Percentiles rank a stretch among this genome's conserved stretches.
Conservation (phyloP, 2,888 invertebrate genomes). For the Netelia inedita region DNA sequence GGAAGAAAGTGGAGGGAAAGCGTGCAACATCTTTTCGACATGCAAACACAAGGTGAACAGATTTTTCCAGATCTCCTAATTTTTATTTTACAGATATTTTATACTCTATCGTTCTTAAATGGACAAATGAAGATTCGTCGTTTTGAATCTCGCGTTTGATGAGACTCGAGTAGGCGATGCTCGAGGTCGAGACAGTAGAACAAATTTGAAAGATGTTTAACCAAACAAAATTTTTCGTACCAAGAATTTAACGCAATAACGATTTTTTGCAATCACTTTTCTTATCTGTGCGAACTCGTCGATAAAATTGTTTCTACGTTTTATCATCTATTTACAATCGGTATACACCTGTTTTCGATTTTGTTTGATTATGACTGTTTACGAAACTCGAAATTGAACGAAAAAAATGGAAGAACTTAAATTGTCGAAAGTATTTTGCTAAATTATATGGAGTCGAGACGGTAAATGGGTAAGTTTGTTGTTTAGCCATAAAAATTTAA, state of each 20-base stretch:
- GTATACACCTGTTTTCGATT: slow-evolving; percentile 22
- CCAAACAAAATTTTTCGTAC: slow-evolving; percentile 72
- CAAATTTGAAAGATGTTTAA: slow-evolving; percentile 44
- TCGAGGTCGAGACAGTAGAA: slow-evolving; percentile 59
- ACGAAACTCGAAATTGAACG: not conserved
- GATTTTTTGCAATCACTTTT: slow-evolving; percentile 58
- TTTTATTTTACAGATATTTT: slow-evolving; percentile 1
- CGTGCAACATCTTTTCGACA: slow-evolving; percentile 86
- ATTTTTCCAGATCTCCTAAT: slow-evolving; percentile 22
- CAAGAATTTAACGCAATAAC: slow-evolving; percentile 69
- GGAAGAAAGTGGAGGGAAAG: slow-evolving; percentile 87
- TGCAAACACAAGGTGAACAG: slow-evolving; percentile 86
- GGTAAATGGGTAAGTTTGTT: slow-evolving; percentile 67
- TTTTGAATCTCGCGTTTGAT: slow-evolving; percentile 11
- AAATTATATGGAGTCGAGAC: slow-evolving; percentile 49
- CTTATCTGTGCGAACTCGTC: slow-evolving; percentile 6
- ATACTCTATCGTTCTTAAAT: slow-evolving; percentile 20
- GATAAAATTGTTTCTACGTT: not conserved
- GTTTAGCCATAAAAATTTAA: slow-evolving; percentile 18
- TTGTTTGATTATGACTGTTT: slow-evolving; percentile 27
- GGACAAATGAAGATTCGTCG: slow-evolving; percentile 16
- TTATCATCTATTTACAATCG: slow-evolving; percentile 7
- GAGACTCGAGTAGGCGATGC: slow-evolving; percentile 80
- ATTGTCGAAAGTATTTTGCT: slow-evolving; percentile 11
- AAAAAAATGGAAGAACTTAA: slow-evolving; percentile 61